Percentiles rank a stretch among this genome's conserved stretches.
Evolutionary conservation across 2,888 invertebrate genomes (phyloP).

Genomic region (Crematogaster levior): DNA sequence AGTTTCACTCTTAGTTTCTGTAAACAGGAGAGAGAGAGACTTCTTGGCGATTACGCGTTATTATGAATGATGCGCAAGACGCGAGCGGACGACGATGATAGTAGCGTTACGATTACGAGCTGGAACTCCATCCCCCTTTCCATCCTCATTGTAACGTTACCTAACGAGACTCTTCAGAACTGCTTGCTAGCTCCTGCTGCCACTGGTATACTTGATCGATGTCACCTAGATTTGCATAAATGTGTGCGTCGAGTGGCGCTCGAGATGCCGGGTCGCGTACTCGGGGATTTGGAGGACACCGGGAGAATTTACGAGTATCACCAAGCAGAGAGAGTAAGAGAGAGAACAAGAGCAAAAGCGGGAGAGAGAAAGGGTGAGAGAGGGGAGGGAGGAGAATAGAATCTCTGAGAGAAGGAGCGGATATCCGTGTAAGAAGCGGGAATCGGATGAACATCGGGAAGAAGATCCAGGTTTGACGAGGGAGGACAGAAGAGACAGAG

Average conservation of each 20-base stretch:
- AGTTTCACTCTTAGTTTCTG: background rate
- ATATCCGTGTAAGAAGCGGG: constrained; percentile 17
- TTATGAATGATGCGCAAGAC: constrained; percentile 26
- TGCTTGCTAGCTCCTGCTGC: background rate
- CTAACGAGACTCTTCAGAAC: constrained; percentile 46
- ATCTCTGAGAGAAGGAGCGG: constrained; percentile 24
- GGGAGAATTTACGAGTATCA: background rate
- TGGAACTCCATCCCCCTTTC: background rate
- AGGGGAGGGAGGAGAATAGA: too few species aligned
- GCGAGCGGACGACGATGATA: background rate
- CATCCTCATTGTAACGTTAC: background rate
- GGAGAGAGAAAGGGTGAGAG: too few species aligned
- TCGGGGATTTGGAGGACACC: background rate
- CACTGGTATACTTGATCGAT: constrained; percentile 47
- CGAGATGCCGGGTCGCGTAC: constrained; percentile 7
- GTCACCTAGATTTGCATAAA: constrained; percentile 57
- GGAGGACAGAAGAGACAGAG: constrained; percentile 24
- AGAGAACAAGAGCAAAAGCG: background rate
- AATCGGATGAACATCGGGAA: constrained; percentile 36
- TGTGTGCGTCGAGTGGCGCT: constrained; percentile 37
- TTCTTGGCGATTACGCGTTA: too few species aligned
- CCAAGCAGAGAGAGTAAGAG: background rate
- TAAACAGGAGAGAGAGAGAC: too few species aligned
- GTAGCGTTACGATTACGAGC: background rate
- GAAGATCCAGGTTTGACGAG: constrained; percentile 11